Evolutionary conservation across 1,140 invertebrate genomes (phyloP).

Genomic region (Apis cerana): DNA sequence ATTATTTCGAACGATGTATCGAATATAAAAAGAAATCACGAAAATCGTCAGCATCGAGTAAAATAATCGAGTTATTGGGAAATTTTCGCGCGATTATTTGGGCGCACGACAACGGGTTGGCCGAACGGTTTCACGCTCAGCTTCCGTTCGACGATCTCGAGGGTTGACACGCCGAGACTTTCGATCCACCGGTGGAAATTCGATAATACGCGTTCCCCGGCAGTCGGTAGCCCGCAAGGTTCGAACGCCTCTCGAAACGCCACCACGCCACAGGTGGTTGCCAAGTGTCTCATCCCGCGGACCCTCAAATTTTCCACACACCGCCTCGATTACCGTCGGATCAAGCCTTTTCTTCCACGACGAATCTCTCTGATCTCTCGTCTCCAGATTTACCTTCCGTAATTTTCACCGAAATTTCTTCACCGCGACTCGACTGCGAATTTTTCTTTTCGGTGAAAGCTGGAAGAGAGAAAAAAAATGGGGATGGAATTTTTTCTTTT

Average conservation of each 20-base stretch:
- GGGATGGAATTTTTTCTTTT: no score
- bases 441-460: neutral
- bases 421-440: neutral
- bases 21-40: no score
- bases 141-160: conserved; percentile 40
- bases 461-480: no score
- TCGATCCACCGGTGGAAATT: conserved; percentile 56
- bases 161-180: conserved; percentile 26
- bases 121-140: conserved; percentile 35
- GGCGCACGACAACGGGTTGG: neutral
- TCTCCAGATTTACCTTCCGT: neutral
- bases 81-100: neutral
- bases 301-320: conserved; percentile 62
- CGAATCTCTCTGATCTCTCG: neutral
- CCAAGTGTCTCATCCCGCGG: conserved; percentile 66
- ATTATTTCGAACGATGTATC: no score
- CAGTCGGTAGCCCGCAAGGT: conserved; percentile 63
- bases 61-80: no score
- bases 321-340: conserved; percentile 52
- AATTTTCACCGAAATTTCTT: neutral
- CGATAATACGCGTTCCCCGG: conserved; percentile 59
- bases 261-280: conserved; percentile 66
- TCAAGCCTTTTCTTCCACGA: conserved; percentile 49
- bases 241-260: conserved; percentile 67
- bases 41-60: no score